Evolutionary conservation across 1,140 invertebrate species (phyloP), one percentile per base, ranked within the genome.

Genomic region (Eufriesea mexicana): DNA sequence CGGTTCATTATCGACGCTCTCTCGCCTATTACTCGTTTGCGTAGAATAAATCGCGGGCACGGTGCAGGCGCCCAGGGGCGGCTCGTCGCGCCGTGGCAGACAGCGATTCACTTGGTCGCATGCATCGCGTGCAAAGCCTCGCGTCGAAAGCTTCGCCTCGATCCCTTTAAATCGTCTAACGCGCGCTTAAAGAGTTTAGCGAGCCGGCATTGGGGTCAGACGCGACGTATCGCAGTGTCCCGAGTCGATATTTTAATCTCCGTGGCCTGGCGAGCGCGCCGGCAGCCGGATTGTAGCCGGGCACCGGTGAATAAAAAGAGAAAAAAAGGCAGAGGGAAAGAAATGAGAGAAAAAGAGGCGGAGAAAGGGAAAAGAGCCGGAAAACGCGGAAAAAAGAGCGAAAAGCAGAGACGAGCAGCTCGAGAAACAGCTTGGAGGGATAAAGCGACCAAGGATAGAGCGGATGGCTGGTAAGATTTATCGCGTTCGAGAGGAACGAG

Each of bases 191-290:
- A 89, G 85, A 85, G 85, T 91, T 92, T 91, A 91, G 73, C 81
- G 67, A 59, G 71, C 45, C 45, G 84, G 74, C 87, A 88, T 89
- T 79, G 85, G 85, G 87, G 87, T 86, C 87, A 89, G 68, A 85
- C 62, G 83, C 84, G 76, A 84, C 67, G 86, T 89, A 90, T 91
- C 90, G 86, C 91, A 87, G 84, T 90, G 74, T 90, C 89, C 79
- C 84, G 80, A 92, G 91, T 93, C 92, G 92, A 93, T 93, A 93
- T 93, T 93, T 93, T 93, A 92, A 93, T 93, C 92, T 92, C 89
- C 90, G 87, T 86, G 89, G 90, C 87, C 87, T 89, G 84, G 88
- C 68, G 83, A 74, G 64, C 72, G 77, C 59, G 70, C 84, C 79
- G 64, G 45, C 75, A 81, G 72, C 16, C 51, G 66, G 74, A 90